Conservation (phyloP, 2,797 vertebrate species). For the Cynopterus sphinx region DNA sequence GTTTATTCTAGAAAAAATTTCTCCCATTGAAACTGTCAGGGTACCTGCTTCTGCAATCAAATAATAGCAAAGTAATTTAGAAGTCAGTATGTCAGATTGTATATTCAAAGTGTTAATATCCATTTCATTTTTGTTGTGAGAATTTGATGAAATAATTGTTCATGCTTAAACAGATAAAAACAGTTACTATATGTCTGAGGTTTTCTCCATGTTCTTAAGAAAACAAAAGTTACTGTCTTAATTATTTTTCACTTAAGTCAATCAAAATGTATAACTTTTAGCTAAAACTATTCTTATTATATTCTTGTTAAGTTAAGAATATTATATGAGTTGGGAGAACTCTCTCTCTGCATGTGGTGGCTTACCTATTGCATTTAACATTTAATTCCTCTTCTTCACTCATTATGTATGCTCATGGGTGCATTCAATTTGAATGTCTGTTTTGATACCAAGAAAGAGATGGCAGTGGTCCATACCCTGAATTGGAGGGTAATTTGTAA, state of each 20-base stretch:
- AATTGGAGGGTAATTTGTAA: neutral
- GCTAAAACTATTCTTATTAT: neutral
- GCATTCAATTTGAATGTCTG: neutral
- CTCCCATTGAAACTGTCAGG: neutral
- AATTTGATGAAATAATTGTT: neutral
- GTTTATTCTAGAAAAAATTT: neutral
- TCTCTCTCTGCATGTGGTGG: accelerated
- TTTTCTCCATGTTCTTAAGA: neutral
- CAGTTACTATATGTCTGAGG: neutral
- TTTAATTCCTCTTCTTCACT: neutral
- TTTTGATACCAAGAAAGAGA: neutral
- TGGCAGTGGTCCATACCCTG: neutral
- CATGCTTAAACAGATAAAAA: neutral
- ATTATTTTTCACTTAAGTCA: neutral
- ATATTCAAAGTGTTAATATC: neutral
- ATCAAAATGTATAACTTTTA: neutral
- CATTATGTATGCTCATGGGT: neutral
- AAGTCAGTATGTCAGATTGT: neutral
- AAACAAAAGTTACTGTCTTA: neutral
- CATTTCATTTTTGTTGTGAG: neutral
- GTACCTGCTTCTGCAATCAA: neutral
- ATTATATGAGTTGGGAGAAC: neutral
- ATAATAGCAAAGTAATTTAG: neutral
- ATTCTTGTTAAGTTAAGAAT: neutral
- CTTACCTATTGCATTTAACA: neutral